Evolutionary conservation across 2,113 vertebrate species (phyloP), one percentile per base, ranked within the genome.

Genomic region (Amia ocellicauda): DNA sequence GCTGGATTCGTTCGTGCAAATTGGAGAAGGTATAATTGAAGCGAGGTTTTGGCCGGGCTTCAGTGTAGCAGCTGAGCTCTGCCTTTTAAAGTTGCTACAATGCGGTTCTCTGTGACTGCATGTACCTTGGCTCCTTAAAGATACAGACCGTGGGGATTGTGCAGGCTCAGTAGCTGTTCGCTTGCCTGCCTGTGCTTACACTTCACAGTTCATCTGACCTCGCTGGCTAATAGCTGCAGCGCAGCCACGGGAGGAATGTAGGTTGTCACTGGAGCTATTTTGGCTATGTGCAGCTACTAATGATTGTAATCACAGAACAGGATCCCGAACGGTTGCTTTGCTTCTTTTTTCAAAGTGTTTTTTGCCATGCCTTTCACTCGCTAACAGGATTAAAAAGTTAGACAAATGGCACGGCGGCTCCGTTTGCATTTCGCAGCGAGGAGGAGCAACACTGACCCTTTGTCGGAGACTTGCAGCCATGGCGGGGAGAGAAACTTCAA

Each of bases 371-470:
- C 69, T 85, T 69, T 77, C 65, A 42, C 80, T 74, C 75, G 70
- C 68, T 81, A 80, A 84, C 76, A 87, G 91, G 87, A 84, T 62
- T 88, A 87, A 87, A 87, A 86, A 88, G 88, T 87, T 92, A 87
- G 87, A 85, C 86, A 86, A 86, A 98, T 98, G 95, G 94, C 93
- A 76, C 87, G 84, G 63, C 89, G 84, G 79, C 87, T 97, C 83
- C 93, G 92, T 86, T 81, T 96, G 86, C 93, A 93, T 83, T 96
- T 98, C 78, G 92, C 92, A 77, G 81, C 93, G 60, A 89, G 87
- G 75, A 92, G 94, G 88, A 99, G 94, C 76, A 92, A 89, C 84
- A 95, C 93, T 3, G 94, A 94, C 75, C 95, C 93, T 1, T 78
- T 94, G 73, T 91, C 86, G 10, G 94, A 95, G 72, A 78, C 78